phyloP scores from a whole-genome alignment of 1,140 invertebrate genomes.

The Diachasma alloeum region DNA sequence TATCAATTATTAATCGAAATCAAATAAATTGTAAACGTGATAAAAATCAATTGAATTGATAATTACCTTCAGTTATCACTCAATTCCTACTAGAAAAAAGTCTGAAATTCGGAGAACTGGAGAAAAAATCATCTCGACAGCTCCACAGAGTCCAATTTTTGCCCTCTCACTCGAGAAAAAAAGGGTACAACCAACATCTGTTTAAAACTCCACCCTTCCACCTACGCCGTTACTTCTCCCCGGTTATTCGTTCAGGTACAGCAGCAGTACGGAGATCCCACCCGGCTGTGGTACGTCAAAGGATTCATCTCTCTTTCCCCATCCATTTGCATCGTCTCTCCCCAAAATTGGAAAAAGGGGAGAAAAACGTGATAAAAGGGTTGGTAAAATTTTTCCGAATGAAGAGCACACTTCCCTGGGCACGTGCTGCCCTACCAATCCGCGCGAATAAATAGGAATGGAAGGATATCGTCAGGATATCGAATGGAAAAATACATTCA shows the following conservation, averaged over 20 bases:
- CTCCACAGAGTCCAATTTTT: not conserved
- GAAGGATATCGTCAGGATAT: not conserved
- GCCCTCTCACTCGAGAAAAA: conserved; percentile 7
- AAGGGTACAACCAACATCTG: conserved; percentile 49
- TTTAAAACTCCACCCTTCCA: conserved; percentile 46
- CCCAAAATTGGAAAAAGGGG: not conserved
- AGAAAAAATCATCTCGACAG: too few relatives aligned
- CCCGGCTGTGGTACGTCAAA: not conserved
- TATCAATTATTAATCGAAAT: too few relatives aligned
- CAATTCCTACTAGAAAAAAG: too few relatives aligned
- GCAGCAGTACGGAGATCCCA: not conserved
- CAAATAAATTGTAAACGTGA: too few relatives aligned
- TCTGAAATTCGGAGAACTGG: too few relatives aligned
- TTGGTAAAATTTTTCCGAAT: not conserved
- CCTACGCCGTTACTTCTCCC: conserved; percentile 30
- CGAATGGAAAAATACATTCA: not conserved
- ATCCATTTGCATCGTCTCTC: not conserved
- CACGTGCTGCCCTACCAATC: not conserved
- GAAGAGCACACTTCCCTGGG: not conserved
- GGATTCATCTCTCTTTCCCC: not conserved
- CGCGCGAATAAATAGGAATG: not conserved
- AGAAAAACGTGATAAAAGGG: not conserved
- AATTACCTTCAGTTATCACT: too few relatives aligned
- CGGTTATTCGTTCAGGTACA: not conserved
- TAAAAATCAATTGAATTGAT: too few relatives aligned